These are phyloP conservation scores for Dorcus parallelipipedus DNA, from an alignment of 2,888 invertebrate species.

Conservation along the genomic window DNA sequence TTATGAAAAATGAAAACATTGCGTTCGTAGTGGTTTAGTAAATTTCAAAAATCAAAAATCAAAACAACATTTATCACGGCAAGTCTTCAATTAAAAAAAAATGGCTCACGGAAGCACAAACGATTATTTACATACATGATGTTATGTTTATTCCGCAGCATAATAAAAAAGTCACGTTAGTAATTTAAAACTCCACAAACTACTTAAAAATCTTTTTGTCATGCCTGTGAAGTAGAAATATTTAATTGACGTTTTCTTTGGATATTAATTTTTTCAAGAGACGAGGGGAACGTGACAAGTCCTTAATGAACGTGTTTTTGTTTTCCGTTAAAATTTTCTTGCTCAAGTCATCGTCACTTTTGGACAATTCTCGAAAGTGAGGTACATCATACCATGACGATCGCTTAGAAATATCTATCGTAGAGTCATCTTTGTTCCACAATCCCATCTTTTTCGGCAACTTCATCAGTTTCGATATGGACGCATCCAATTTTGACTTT, in stretches of 20 bases:
- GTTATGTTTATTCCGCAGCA: too few relatives aligned
- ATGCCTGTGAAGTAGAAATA: constrained; percentile 16
- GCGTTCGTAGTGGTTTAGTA: constrained; percentile 2
- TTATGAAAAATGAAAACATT: constrained; percentile 5
- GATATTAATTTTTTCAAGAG: neutral
- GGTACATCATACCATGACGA: constrained; percentile 36
- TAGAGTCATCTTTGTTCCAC: constrained; percentile 52
- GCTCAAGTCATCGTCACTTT: constrained; percentile 32
- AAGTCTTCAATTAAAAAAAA: too few relatives aligned
- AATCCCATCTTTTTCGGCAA: constrained; percentile 57
- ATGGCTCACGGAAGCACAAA: too few relatives aligned
- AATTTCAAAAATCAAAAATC: constrained; percentile 7
- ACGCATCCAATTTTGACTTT: constrained; percentile 18
- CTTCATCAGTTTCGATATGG: constrained; percentile 47
- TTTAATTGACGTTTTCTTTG: neutral
- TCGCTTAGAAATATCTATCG: constrained; percentile 16
- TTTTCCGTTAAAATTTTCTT: neutral
- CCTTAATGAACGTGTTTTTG: neutral
- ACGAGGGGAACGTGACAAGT: neutral
- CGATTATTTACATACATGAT: too few relatives aligned
- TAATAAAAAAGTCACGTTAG: neutral
- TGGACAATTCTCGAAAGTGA: constrained; percentile 31
- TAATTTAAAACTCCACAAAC: constrained; percentile 3
- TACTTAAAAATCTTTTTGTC: neutral
- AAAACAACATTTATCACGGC: too few relatives aligned